Conservation (phyloP, 1,140 invertebrate species). For the Drosophila simulans region DNA sequence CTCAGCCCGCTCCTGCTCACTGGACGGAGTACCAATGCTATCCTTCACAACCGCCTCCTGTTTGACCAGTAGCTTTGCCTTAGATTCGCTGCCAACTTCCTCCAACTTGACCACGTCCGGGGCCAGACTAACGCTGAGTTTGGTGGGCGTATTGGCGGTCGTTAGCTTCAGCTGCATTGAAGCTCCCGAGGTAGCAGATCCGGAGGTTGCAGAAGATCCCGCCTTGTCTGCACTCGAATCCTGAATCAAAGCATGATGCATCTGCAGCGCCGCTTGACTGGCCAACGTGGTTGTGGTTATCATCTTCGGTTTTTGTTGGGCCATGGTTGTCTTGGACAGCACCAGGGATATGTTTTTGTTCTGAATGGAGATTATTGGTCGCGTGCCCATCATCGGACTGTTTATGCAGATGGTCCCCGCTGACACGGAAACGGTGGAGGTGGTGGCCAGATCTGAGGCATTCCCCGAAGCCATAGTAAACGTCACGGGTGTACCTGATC, state of each 20-base stretch:
- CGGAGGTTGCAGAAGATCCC: background rate
- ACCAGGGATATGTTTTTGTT: constrained; percentile 68
- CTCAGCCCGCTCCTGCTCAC: constrained; percentile 16
- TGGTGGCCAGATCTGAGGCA: constrained; percentile 1
- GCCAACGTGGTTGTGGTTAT: constrained; percentile 52
- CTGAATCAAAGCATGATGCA: constrained; percentile 48
- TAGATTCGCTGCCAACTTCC: constrained; percentile 33
- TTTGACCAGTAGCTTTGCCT: constrained; percentile 35
- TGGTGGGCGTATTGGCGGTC: constrained; percentile 14
- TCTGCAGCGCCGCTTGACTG: constrained; percentile 43
- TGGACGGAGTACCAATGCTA: constrained; percentile 14
- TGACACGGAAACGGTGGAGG: constrained; percentile 39
- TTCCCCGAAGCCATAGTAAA: constrained; percentile 7
- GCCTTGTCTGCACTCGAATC: constrained; percentile 8
- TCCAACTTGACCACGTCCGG: constrained; percentile 22
- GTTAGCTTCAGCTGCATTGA: constrained; percentile 23
- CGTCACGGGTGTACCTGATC: background rate
- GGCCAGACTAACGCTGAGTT: constrained; percentile 32
- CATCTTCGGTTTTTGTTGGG: constrained; percentile 68
- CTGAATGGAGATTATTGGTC: constrained; percentile 18
- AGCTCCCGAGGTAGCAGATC: background rate
- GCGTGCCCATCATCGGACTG: constrained; percentile 29
- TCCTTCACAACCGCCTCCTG: constrained; percentile 34
- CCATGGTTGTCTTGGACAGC: constrained; percentile 66
- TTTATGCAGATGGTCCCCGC: constrained; percentile 43